Conservation (phyloP, 2,888 invertebrate genomes). For the Hoplodrina blanda region DNA sequence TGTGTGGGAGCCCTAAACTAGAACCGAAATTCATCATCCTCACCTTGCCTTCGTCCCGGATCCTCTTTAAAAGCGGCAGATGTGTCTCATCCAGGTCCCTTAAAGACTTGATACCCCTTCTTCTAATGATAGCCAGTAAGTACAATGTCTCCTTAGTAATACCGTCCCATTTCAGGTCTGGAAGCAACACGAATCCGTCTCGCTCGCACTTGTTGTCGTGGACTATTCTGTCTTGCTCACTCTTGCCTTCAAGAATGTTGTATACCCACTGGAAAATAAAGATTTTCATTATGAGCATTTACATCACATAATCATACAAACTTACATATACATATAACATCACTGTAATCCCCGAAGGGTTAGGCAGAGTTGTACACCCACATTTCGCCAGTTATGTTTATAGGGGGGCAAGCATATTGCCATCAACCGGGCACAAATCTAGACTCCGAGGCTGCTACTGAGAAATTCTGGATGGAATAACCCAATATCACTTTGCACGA, state of each 20-base stretch:
- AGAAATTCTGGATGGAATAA: too few species aligned
- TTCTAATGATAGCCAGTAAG: conserved; percentile 94
- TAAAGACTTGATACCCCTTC: conserved; percentile 94
- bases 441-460: too few species aligned
- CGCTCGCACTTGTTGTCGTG: conserved; percentile 92
- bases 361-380: too few species aligned
- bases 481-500: too few species aligned
- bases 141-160: conserved; percentile 94
- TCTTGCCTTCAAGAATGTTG: conserved; percentile 98
- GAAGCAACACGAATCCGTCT: conserved; percentile 96
- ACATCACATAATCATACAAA: too few species aligned
- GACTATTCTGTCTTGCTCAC: conserved; percentile 96
- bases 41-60: conserved; percentile 94
- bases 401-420: too few species aligned
- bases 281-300: background rate
- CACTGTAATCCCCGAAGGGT: too few species aligned
- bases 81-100: conserved; percentile 95
- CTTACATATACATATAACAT: too few species aligned
- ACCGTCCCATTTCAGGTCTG: conserved; percentile 99
- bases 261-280: conserved; percentile 96
- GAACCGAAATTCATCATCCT: conserved; percentile 45
- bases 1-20: too few species aligned
- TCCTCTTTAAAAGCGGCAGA: conserved; percentile 95
- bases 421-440: too few species aligned
- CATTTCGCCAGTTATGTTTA: too few species aligned